These are phyloP conservation scores for Planococcus citri DNA, from an alignment of 1,140 invertebrate species.

Conservation along the genomic window DNA sequence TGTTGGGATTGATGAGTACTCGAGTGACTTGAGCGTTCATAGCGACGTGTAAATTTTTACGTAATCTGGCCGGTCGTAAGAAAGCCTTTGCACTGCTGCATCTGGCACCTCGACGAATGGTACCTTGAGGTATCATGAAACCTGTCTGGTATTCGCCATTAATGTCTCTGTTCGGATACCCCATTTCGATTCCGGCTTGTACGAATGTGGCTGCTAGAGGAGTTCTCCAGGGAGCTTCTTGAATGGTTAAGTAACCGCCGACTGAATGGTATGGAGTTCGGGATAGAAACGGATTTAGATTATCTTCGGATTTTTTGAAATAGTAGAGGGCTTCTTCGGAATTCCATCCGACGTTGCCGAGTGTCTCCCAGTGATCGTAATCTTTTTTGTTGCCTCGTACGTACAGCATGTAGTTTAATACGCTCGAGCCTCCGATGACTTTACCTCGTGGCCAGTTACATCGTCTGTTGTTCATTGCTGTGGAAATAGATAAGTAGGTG, in stretches of 20 bases:
- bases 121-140: slow-evolving; percentile 78
- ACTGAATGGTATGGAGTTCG: slow-evolving; percentile 61
- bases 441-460: slow-evolving; percentile 81
- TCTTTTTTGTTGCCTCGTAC: slow-evolving; percentile 83
- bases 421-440: slow-evolving; percentile 64
- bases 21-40: slow-evolving; percentile 71
- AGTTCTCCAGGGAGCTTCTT: slow-evolving; percentile 73
- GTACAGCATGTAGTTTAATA: slow-evolving; percentile 96
- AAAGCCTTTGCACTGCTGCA: slow-evolving; percentile 88
- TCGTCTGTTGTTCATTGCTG: slow-evolving; percentile 63
- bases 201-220: slow-evolving; percentile 74
- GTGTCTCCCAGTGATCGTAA: slow-evolving; percentile 83
- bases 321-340: slow-evolving; percentile 75
- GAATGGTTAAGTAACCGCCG: slow-evolving; percentile 68
- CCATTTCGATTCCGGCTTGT: slow-evolving; percentile 75
- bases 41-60: slow-evolving; percentile 74
- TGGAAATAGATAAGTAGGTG: no score
- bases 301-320: slow-evolving; percentile 86
- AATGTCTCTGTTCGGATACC: slow-evolving; percentile 80
- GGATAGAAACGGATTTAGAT: slow-evolving; percentile 67
- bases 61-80: slow-evolving; percentile 60
- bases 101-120: slow-evolving; percentile 59
- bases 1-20: slow-evolving; percentile 67
- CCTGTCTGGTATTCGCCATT: slow-evolving; percentile 81
- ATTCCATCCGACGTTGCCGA: slow-evolving; percentile 86